These are phyloP conservation scores for Odontomachus brunneus DNA, from an alignment of 1,140 invertebrate species.

Conservation along the genomic window DNA sequence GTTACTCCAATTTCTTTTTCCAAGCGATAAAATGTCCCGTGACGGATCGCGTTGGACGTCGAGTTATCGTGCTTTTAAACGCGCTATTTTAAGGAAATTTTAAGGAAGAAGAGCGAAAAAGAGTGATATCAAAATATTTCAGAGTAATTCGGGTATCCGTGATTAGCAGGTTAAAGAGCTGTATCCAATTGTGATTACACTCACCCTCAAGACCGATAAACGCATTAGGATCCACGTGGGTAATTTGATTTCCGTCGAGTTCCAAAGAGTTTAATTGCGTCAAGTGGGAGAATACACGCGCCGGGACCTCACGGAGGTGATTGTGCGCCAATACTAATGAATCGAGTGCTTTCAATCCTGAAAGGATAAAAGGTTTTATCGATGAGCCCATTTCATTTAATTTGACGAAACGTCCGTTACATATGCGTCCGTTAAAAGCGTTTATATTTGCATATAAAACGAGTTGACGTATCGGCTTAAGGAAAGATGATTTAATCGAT, in stretches of 20 bases:
- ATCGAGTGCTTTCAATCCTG: conserved; percentile 92
- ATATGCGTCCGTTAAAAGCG: conserved; percentile 13
- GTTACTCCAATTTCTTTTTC: too few relatives aligned
- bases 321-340: conserved; percentile 94
- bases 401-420: conserved; percentile 37
- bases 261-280: conserved; percentile 93
- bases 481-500: conserved; percentile 21
- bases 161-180: not conserved
- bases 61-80: not conserved
- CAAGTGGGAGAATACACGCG: conserved; percentile 92
- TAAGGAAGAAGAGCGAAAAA: not conserved
- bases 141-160: not conserved
- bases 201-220: conserved; percentile 95
- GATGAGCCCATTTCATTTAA: conserved; percentile 47
- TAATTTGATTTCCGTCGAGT: conserved; percentile 94
- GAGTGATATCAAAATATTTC: not conserved
- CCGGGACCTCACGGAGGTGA: conserved; percentile 90
- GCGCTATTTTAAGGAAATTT: not conserved
- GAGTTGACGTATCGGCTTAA: not conserved
- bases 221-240: conserved; percentile 91
- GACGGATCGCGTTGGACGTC: not conserved
- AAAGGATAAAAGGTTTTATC: conserved; percentile 53
- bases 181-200: conserved; percentile 28
- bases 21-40: not conserved
- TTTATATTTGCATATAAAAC: conserved; percentile 7